phyloP scores from a whole-genome alignment of 1,140 invertebrate species.

The Idris sp. region DNA sequence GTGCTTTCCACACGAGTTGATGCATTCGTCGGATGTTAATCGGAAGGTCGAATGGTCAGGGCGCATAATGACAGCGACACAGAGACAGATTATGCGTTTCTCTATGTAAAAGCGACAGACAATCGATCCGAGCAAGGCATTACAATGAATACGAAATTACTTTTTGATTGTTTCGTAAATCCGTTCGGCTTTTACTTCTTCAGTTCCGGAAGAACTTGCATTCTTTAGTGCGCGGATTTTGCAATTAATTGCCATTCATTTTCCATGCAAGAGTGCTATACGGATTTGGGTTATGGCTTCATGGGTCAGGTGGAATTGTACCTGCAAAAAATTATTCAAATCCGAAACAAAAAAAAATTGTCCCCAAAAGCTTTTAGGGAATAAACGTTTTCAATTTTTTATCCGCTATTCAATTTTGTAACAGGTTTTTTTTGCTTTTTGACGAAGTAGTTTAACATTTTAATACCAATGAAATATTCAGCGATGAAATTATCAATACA shows the following conservation, averaged over 20 bases:
- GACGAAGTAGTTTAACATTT: too few relatives aligned
- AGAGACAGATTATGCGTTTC: conserved; percentile 55
- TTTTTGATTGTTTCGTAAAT: conserved; percentile 54
- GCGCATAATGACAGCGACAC: conserved; percentile 58
- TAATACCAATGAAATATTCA: too few relatives aligned
- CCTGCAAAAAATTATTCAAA: background rate
- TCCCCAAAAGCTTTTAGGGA: too few relatives aligned
- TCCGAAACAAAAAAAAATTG: too few relatives aligned
- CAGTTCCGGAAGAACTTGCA: conserved; percentile 48
- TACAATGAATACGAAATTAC: conserved; percentile 60
- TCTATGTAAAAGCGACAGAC: conserved; percentile 36
- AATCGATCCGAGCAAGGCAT: conserved; percentile 46
- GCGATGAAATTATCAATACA: too few relatives aligned
- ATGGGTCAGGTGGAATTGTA: conserved; percentile 5
- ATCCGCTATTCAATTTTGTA: too few relatives aligned
- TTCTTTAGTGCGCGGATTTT: conserved; percentile 33
- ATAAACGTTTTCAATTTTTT: too few relatives aligned
- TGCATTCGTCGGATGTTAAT: conserved; percentile 63
- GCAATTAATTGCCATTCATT: conserved; percentile 36
- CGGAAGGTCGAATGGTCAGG: conserved; percentile 63
- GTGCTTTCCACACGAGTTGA: conserved; percentile 62
- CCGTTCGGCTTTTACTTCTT: conserved; percentile 45
- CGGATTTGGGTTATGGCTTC: conserved; percentile 17
- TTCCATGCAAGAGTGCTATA: conserved; percentile 29
- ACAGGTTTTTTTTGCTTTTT: too few relatives aligned